Percentiles rank a stretch among this genome's conserved stretches.
phyloP scores from a whole-genome alignment of 2,888 invertebrate genomes.

The Tubulanus polymorphus region DNA sequence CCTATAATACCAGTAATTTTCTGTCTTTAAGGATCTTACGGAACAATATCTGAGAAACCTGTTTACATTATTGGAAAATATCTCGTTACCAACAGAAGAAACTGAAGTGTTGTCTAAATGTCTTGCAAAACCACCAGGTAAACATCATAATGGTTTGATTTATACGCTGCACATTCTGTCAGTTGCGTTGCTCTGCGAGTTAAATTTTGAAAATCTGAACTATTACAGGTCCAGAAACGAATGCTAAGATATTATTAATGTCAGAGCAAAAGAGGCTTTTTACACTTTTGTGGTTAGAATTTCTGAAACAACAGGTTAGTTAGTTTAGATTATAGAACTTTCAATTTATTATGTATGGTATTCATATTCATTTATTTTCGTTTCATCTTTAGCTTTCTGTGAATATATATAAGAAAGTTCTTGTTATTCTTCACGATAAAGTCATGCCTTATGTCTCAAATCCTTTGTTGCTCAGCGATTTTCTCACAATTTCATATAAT shows the following conservation, averaged over 20 bases:
- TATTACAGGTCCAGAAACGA: slow-evolving; percentile 13
- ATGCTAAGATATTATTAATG: slow-evolving; percentile 15
- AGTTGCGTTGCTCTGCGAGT: too few relatives aligned
- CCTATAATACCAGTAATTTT: too few relatives aligned
- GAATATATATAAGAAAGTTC: slow-evolving; percentile 69
- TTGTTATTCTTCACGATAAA: slow-evolving; percentile 76
- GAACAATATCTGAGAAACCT: slow-evolving; percentile 26
- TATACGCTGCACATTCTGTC: too few relatives aligned
- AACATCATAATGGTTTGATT: not conserved
- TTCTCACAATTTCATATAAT: slow-evolving; percentile 84
- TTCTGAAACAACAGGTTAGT: slow-evolving; percentile 37
- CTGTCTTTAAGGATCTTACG: too few relatives aligned
- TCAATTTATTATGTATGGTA: too few relatives aligned
- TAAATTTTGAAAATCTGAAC: slow-evolving; percentile 3
- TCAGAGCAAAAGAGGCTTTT: slow-evolving; percentile 59
- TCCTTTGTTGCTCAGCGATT: slow-evolving; percentile 83
- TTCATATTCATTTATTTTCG: too few relatives aligned
- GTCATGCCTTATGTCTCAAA: slow-evolving; percentile 75
- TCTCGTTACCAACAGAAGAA: slow-evolving; percentile 25
- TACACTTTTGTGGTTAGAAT: slow-evolving; percentile 40
- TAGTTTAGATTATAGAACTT: not conserved
- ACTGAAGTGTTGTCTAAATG: slow-evolving; percentile 19
- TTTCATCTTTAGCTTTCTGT: slow-evolving; percentile 60
- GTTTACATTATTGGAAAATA: slow-evolving; percentile 29
- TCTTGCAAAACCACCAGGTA: slow-evolving; percentile 24